A percentile compares a stretch with the other conserved stretches of the same genome.
phyloP scores from a whole-genome alignment of 1,140 invertebrate genomes.

The Zaprionus lachaisei region DNA sequence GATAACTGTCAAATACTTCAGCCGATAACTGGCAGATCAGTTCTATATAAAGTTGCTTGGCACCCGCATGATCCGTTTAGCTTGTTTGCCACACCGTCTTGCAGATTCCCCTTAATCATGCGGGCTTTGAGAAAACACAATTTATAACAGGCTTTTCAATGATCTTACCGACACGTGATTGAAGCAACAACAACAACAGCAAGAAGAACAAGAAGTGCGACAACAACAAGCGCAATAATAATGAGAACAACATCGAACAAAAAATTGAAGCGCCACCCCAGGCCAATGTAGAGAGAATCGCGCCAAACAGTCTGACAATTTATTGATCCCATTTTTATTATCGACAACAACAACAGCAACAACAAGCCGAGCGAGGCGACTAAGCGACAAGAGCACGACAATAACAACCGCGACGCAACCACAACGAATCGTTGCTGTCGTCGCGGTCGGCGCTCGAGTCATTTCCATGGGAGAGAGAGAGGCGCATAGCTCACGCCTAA shows the following conservation, averaged over 20 bases:
- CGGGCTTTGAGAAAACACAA: neutral
- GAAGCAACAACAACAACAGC: neutral
- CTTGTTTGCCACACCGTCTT: neutral
- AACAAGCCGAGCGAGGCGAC: constrained; percentile 23
- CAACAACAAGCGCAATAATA: constrained; percentile 21
- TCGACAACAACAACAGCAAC: constrained; percentile 44
- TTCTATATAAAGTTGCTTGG: neutral
- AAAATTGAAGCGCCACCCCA: constrained; percentile 19
- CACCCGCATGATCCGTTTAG: neutral
- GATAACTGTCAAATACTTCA: neutral
- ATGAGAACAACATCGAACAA: constrained; percentile 20
- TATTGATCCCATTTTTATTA: constrained; percentile 79
- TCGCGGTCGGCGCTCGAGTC: constrained; percentile 13
- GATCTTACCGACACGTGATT: constrained; percentile 29
- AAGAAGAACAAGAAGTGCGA: constrained; percentile 12
- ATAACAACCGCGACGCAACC: constrained; percentile 6
- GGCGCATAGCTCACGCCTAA: constrained; percentile 72
- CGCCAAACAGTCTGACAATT: constrained; percentile 79
- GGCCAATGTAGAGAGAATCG: constrained; percentile 41
- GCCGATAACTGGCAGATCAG: neutral
- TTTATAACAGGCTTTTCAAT: constrained; percentile 4
- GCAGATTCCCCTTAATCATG: neutral
- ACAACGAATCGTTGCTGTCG: constrained; percentile 9
- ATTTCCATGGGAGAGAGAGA: constrained; percentile 10
- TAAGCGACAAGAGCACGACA: constrained; percentile 7